phyloP scores from a whole-genome alignment of 2,888 invertebrate species.

The Meta bourneti region DNA sequence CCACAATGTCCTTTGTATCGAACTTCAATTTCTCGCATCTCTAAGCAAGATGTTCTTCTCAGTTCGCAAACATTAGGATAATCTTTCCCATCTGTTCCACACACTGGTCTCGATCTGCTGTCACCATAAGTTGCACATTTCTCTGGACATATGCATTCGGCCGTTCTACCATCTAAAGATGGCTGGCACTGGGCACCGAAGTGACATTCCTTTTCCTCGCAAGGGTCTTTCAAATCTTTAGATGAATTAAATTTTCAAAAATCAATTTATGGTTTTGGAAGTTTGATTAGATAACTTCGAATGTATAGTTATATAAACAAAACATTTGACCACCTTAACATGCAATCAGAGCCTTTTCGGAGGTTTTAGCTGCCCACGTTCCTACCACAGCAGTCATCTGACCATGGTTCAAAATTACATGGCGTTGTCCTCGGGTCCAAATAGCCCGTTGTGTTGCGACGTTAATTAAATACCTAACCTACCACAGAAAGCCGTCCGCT shows the following conservation, averaged over 20 bases:
- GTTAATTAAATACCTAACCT: too few species aligned
- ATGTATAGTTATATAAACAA: too few species aligned
- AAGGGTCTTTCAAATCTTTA: constrained; percentile 87
- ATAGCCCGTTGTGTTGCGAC: too few species aligned
- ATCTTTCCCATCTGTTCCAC: constrained; percentile 84
- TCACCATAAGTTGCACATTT: constrained; percentile 91
- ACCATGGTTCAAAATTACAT: too few species aligned
- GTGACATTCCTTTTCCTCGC: constrained; percentile 86
- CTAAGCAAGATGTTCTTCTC: constrained; percentile 80
- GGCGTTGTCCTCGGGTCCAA: too few species aligned
- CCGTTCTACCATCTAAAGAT: constrained; percentile 86
- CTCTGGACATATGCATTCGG: constrained; percentile 89
- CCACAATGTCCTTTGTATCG: constrained; percentile 83
- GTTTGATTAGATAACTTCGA: background rate
- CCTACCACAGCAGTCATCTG: too few species aligned
- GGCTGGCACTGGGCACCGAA: constrained; percentile 86
- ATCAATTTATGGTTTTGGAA: background rate
- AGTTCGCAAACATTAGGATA: constrained; percentile 82
- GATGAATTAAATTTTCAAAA: background rate
- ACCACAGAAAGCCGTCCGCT: too few species aligned
- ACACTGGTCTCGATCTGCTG: constrained; percentile 89
- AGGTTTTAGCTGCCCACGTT: too few species aligned
- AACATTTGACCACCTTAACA: too few species aligned
- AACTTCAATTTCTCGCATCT: constrained; percentile 81
- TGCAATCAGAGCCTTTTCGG: too few species aligned